Evolutionary conservation across 2,888 invertebrate species (phyloP), one percentile per base, ranked within the genome.

Genomic region (Atethmia centrago): DNA sequence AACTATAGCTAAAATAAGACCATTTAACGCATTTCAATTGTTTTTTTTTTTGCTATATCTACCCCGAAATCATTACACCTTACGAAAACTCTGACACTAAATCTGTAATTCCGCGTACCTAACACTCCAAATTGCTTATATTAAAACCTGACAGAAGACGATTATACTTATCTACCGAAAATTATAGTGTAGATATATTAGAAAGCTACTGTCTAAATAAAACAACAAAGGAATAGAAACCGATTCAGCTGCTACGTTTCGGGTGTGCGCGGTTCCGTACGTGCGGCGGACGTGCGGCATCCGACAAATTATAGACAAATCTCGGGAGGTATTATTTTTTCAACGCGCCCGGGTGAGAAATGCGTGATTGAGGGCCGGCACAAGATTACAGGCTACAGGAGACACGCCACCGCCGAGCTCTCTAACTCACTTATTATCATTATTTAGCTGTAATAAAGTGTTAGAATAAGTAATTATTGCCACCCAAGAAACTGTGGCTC

Each of bases 261-360:
- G 86, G 85, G 78, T 85, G 83, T 75, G 80, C 71, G 72, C 66
- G 71, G 83, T 79, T 78, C 85, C 82, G 86, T 85, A 83, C 81
- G 86, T 82, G 83, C 82, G 79, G 80, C 83, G 85, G 87, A 83
- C 88, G 88, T 87, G 93, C 95, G 95, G 95, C 95, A 90, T 90
- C 91, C 92, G 88, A 93, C 93, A 96, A 96, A 96, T 96, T 96
- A 96, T 95, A 96, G 96, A 95, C 95, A 92, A 96, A 95, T 93
- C 94, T 93, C 92, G 90, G 91, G 92, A 94, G 92, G 94, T 95
- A 95, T 96, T 95, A 96, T 96, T 96, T 96, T 96, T 96, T 96
- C 95, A 96, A 94, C 96, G 95, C 96, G 94, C 92, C 86, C 92
- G 95, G 95, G 96, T 96, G 96, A 96, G 96, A 96, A 96, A 93